Base-by-base conservation (phyloP, 2,888 invertebrate species). In the Spodoptera littoralis region DNA sequence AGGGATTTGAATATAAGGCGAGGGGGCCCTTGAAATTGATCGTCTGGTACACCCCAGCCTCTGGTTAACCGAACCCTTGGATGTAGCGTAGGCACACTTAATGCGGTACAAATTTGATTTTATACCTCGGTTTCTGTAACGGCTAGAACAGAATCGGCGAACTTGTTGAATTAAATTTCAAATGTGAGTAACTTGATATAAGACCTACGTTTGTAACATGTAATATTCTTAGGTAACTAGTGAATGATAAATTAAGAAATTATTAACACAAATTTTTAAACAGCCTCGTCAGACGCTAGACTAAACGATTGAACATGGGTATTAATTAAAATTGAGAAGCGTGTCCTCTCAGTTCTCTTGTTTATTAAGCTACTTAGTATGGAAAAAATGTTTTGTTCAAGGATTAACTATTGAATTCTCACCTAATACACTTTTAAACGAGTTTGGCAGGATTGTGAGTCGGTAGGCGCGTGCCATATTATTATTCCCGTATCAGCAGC, bases 1-100 rank as follows among this genome's bases (percentile, higher is more conserved):
- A 90, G 91, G 91, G 91, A 93, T 94, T 93, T 93, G 92, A 92
- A 92, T 92, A 89, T 89, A 90, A 89, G 89, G 84, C 85, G 88
- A 90, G 89, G 92, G 90, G 91, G 84, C 85, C 90, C 91, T 92
- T 93, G 92, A 92, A 94, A 94, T 93, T 93, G 94, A 93, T 94
- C 94, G 92, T 81, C 82, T 82, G 82, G 82, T 87, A 79, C 87
- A 90, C 92, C 93, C 93, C 91, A 88, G 88, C 83, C 87, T 88
- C 89, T 90, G 92, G 91, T 93, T 93, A 91, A 90, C 92, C 90
- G 88, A 88, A 81, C 91, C 90, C 90, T 84, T 85, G 86, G 85
- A 81, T 79, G 51, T 67, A 82, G 73, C 82, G 84, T 73, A 86
- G 87, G 85, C 86, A 82, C 83, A 86, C 86, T 87, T 93, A 92